These are phyloP conservation scores for Gibbula magus DNA, from an alignment of 2,888 invertebrate species.

Conservation along the genomic window DNA sequence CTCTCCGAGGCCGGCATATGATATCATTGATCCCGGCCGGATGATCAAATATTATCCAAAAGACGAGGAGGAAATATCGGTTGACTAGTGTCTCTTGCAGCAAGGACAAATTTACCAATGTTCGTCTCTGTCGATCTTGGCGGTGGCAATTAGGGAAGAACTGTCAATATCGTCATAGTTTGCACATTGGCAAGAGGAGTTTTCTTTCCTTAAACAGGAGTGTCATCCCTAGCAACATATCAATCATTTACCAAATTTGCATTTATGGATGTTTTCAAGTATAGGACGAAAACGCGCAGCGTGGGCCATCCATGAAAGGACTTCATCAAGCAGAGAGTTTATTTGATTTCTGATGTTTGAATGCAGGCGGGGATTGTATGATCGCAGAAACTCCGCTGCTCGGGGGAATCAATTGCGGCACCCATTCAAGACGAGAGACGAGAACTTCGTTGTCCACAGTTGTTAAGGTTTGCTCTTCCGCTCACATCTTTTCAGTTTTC, in stretches of 20 bases:
- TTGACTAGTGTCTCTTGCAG: constrained; percentile 1
- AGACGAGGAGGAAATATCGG: constrained; percentile 19
- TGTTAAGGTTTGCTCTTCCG: constrained; percentile 1
- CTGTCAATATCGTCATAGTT: constrained; percentile 20
- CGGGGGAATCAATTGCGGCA: constrained; percentile 5
- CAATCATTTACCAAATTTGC: constrained; percentile 15
- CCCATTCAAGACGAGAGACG: neutral
- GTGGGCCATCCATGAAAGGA: constrained; percentile 18
- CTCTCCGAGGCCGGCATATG: neutral
- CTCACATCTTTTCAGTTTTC: neutral
- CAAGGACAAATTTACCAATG: constrained; percentile 20
- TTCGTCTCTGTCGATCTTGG: neutral
- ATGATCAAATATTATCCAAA: constrained; percentile 24
- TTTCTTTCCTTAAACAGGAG: constrained; percentile 12
- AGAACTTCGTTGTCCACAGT: neutral
- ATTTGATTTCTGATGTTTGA: constrained; percentile 22
- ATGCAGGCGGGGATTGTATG: constrained; percentile 9
- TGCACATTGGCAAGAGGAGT: neutral
- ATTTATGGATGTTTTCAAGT: constrained; percentile 21
- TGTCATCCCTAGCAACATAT: constrained; percentile 11
- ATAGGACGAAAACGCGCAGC: neutral
- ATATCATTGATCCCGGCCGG: constrained; percentile 12
- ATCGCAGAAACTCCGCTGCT: neutral
- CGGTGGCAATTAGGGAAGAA: neutral
- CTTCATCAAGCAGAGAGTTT: constrained; percentile 18